Conservation (phyloP, 2,888 invertebrate genomes). For the Dexiosoma caninum region DNA sequence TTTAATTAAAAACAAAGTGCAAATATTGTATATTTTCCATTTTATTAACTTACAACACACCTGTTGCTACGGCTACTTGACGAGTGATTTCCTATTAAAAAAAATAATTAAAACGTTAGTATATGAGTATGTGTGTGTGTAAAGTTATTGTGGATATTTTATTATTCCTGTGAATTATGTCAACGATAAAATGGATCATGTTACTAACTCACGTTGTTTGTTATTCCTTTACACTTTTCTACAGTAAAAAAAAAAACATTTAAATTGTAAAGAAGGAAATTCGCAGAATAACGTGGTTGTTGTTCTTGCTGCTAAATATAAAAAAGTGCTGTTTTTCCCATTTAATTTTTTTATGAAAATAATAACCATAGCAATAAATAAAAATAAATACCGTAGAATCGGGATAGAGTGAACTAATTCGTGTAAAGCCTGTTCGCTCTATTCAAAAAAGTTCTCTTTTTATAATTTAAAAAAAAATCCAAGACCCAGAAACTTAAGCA, state of each 20-base stretch:
- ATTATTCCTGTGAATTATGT: conserved; percentile 25
- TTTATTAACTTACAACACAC: conserved; percentile 41
- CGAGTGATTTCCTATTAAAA: conserved; percentile 53
- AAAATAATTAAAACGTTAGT: conserved; percentile 44
- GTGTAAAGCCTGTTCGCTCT: too few relatives aligned
- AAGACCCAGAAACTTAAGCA: too few relatives aligned
- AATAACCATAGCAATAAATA: conserved; percentile 16
- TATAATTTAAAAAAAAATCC: too few relatives aligned
- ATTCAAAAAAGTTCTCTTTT: too few relatives aligned
- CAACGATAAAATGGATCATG: conserved; percentile 42
- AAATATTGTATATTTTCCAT: conserved; percentile 37
- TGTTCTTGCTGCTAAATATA: background rate
- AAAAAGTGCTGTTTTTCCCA: conserved; percentile 1
- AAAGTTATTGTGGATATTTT: background rate
- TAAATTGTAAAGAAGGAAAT: too few relatives aligned
- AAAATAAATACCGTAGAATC: too few relatives aligned
- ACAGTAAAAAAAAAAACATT: background rate
- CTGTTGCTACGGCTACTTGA: conserved; percentile 58
- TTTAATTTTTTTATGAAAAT: background rate
- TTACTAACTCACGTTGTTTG: conserved; percentile 37
- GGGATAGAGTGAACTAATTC: too few relatives aligned
- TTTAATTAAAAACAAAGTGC: conserved; percentile 62
- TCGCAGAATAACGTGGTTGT: background rate
- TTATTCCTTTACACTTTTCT: background rate
- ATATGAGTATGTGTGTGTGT: background rate